Percentiles rank a stretch among this genome's conserved stretches.
These are phyloP conservation scores for Hirtodrosophila confusa DNA, from an alignment of 2,888 invertebrate genomes.

Conservation along the genomic window DNA sequence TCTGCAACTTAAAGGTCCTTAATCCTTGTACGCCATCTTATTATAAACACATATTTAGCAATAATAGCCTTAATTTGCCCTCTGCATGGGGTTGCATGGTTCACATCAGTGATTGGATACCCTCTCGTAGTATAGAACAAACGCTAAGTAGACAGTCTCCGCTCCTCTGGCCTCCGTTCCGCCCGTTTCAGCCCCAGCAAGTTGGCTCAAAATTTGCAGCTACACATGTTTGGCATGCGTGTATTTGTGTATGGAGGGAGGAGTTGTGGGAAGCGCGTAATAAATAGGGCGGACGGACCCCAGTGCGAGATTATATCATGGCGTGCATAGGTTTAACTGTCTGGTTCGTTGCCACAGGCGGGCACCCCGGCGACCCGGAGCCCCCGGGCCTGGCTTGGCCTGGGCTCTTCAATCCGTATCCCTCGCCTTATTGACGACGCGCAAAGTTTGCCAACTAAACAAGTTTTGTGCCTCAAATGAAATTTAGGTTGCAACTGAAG, in stretches of 20 bases:
- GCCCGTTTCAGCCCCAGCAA: neutral
- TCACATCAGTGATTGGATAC: conserved; percentile 23
- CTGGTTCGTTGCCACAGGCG: conserved; percentile 49
- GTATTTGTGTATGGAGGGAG: conserved; percentile 11
- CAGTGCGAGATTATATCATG: conserved; percentile 72
- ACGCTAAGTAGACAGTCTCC: conserved; percentile 10
- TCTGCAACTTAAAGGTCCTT: no score
- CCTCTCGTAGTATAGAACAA: conserved; percentile 11
- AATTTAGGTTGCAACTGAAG: conserved; percentile 81
- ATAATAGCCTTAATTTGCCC: conserved; percentile 29
- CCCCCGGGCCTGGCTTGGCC: neutral
- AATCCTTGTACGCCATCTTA: no score
- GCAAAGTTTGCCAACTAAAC: conserved; percentile 80
- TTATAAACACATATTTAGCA: conserved; percentile 1
- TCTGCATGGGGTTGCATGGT: conserved; percentile 17
- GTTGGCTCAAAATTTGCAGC: conserved; percentile 36
- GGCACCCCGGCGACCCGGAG: neutral
- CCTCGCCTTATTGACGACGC: conserved; percentile 74
- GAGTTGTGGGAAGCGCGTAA: conserved; percentile 56
- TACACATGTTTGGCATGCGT: conserved; percentile 48
- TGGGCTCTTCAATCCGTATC: conserved; percentile 22
- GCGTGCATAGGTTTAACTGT: conserved; percentile 68
- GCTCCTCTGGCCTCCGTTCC: neutral
- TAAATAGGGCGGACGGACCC: conserved; percentile 51
- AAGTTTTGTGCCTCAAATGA: conserved; percentile 80